These are phyloP conservation scores for Archivesica marissinica DNA, from an alignment of 1,140 invertebrate genomes.

Conservation along the genomic window DNA sequence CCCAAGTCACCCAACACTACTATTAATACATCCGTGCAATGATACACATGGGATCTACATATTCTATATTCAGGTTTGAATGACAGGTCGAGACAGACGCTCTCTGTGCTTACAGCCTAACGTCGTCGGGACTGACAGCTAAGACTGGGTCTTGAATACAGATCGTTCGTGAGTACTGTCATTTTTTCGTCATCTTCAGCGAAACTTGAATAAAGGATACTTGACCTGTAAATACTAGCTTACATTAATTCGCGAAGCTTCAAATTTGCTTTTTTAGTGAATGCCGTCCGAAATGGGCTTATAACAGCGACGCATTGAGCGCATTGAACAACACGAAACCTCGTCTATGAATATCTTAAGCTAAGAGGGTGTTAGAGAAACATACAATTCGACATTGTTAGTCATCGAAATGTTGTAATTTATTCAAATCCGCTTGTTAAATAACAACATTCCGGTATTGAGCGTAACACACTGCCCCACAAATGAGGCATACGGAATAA, in stretches of 20 bases:
- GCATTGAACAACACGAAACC: not conserved
- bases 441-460: conserved; percentile 17
- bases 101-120: not conserved
- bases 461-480: conserved; percentile 9
- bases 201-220: conserved; percentile 14
- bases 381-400: conserved; percentile 41
- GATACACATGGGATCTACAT: conserved; percentile 5
- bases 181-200: conserved; percentile 30
- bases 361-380: not conserved
- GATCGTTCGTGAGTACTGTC: conserved; percentile 20
- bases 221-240: conserved; percentile 39
- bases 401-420: conserved; percentile 33
- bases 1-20: not conserved
- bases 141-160: conserved; percentile 9
- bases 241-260: conserved; percentile 13
- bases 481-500: conserved; percentile 30
- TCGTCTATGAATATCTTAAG: conserved; percentile 26
- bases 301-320: conserved; percentile 38
- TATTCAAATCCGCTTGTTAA: conserved; percentile 45
- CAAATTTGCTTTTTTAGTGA: not conserved
- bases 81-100: conserved; percentile 16
- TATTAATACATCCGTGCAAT: conserved; percentile 22
- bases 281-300: conserved; percentile 17
- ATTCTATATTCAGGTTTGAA: conserved; percentile 9
- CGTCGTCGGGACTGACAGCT: conserved; percentile 25